Base-by-base conservation (phyloP, 2,113 vertebrate genomes). In the Pandion haliaetus region DNA sequence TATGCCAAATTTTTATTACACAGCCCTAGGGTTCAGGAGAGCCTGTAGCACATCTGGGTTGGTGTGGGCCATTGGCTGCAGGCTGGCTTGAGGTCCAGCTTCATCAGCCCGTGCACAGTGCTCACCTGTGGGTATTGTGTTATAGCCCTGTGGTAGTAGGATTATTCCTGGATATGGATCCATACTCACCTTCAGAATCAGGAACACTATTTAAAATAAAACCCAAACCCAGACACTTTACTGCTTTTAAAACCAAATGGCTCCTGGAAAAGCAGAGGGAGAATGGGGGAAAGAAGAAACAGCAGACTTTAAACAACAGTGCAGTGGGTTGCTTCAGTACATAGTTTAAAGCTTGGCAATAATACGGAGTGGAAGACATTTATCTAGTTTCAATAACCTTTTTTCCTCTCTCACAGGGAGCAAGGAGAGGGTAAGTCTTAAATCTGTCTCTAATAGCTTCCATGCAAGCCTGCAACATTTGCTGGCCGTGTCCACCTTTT, bases 371-470 rank as follows among this genome's bases (percentile, higher is more conserved):
- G 5, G 29, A 23, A 86, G 36, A 65, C 87, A 62, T 49, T 81
- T 50, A 70, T 4, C 23, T 69, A 14, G 2, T 86, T 90, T 95
- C 67, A 90, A 73, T 90, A 77, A 82, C 15, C 14, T 74, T 94
- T 96, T 70, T 95, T 91, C 96, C 82, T 93, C 54, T 94, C 45
- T 97, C 83, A 47, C 98, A 99, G 99, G 80, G 99, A 99, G 42
- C 98, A 99, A 61, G 94, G 97, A 11, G 99, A 99, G 96, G 99
- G 99, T 99, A 98, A 99, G 99, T 99, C 82, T 54, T 36, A 10
- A 45, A 23, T 57, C 24, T 32, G 5, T 70, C 66, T 94, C 50
- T 73, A 38, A 57, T 49, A 74, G 62, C 91, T 89, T 93, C 59
- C 19, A 5, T 26, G 55, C 61, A 70, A 84, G 8, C 47, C 73